A percentile compares a stretch with the other conserved stretches of the same genome.
Evolutionary conservation across 1,140 invertebrate genomes (phyloP).

Genomic region (Sitophilus oryzae): DNA sequence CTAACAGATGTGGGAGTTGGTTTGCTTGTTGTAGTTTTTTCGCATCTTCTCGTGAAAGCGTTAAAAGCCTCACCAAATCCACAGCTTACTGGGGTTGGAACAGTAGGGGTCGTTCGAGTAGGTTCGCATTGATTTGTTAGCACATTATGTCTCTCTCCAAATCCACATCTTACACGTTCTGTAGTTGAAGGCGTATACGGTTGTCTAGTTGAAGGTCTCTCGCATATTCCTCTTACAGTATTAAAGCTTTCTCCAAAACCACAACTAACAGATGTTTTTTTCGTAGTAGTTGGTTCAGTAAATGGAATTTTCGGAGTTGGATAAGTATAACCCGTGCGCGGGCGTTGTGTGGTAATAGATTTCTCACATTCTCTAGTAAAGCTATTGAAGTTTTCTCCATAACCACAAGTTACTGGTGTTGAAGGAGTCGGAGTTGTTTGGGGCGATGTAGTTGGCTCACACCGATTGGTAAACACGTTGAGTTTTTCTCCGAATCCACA

Average conservation of each 20-base stretch:
- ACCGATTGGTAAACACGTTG: not conserved
- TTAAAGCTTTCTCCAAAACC: not conserved
- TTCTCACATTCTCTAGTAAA: not conserved
- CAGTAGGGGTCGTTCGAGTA: not conserved
- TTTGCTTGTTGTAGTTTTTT: not conserved
- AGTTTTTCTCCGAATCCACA: slow-evolving; percentile 1
- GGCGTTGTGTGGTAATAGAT: not conserved
- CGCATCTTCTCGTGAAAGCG: slow-evolving; percentile 7
- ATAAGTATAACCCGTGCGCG: slow-evolving; percentile 1
- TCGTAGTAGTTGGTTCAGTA: not conserved
- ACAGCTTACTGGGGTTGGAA: not conserved
- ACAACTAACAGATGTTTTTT: not conserved
- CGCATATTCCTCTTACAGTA: slow-evolving; percentile 8
- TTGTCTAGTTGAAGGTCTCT: not conserved
- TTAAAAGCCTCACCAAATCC: slow-evolving; percentile 15
- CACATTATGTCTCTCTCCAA: slow-evolving; percentile 1
- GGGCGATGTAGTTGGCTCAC: not conserved
- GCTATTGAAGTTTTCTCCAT: not conserved
- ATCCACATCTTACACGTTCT: not conserved
- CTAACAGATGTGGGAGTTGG: not conserved
- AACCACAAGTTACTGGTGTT: slow-evolving; percentile 7
- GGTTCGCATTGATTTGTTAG: slow-evolving; percentile 3
- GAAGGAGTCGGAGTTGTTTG: not conserved
- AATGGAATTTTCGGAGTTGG: not conserved
- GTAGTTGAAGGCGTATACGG: not conserved